Conservation (phyloP, 1,140 invertebrate species). For the Solen grandis region DNA sequence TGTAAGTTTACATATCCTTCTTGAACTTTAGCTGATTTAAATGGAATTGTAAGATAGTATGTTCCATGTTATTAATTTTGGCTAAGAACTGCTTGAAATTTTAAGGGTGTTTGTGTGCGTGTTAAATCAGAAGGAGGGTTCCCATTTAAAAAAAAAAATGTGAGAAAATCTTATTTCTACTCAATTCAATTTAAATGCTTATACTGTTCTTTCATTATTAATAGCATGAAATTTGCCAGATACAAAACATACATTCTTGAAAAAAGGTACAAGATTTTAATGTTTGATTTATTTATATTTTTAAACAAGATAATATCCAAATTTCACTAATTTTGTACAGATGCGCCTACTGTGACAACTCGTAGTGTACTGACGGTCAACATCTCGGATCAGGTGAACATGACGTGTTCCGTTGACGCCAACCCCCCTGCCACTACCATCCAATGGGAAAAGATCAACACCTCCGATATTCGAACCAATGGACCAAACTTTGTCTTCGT, state of each 20-base stretch:
- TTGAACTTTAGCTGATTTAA: background rate
- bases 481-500: conserved; percentile 46
- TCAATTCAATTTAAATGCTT: no score
- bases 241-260: no score
- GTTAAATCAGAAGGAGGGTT: no score
- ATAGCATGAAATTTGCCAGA: no score
- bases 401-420: conserved; percentile 65
- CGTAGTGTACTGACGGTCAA: conserved; percentile 32
- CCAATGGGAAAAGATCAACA: conserved; percentile 57
- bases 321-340: no score
- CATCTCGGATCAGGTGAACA: conserved; percentile 54
- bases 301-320: no score
- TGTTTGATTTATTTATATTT: no score
- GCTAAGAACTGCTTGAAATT: background rate
- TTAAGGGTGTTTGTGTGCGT: no score
- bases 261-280: no score
- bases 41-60: background rate
- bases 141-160: no score
- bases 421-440: conserved; percentile 63
- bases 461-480: conserved; percentile 1
- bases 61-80: background rate
- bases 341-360: conserved; percentile 59
- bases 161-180: no score
- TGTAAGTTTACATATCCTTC: conserved; percentile 43
- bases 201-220: no score